Conservation (phyloP, 1,140 invertebrate species). For the Leptinotarsa texana region DNA sequence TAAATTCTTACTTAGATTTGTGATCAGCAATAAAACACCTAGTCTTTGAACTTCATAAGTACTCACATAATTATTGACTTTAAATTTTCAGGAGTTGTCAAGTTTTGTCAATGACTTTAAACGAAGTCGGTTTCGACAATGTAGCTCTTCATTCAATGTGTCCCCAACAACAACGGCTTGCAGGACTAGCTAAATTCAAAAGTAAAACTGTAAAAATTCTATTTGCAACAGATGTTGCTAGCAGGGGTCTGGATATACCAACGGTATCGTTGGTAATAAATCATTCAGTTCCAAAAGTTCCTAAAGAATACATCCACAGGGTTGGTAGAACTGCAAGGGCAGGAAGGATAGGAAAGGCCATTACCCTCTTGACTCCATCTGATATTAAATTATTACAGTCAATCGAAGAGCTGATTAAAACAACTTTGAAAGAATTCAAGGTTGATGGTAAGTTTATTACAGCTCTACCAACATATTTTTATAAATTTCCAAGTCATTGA, state of each 20-base stretch:
- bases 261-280: conserved; percentile 93
- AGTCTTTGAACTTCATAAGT: no score
- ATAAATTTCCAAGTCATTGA: neutral
- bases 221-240: conserved; percentile 96
- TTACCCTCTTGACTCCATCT: conserved; percentile 90
- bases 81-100: conserved; percentile 73
- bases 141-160: conserved; percentile 87
- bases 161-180: conserved; percentile 77
- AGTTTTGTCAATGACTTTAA: conserved; percentile 81
- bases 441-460: conserved; percentile 70
- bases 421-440: conserved; percentile 82
- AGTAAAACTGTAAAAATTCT: conserved; percentile 84
- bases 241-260: conserved; percentile 88
- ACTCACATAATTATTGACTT: neutral
- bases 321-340: conserved; percentile 96
- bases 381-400: conserved; percentile 85
- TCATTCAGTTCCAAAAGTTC: conserved; percentile 84
- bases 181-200: conserved; percentile 82
- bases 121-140: conserved; percentile 84
- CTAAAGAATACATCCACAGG: conserved; percentile 95
- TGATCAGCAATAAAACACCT: no score
- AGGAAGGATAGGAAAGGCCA: conserved; percentile 80
- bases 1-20: no score
- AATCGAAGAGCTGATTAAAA: conserved; percentile 84
- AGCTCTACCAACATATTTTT: no score